These are phyloP conservation scores for Sebastes steindachneri DNA, from an alignment of 2,797 vertebrate species.

Conservation along the genomic window DNA sequence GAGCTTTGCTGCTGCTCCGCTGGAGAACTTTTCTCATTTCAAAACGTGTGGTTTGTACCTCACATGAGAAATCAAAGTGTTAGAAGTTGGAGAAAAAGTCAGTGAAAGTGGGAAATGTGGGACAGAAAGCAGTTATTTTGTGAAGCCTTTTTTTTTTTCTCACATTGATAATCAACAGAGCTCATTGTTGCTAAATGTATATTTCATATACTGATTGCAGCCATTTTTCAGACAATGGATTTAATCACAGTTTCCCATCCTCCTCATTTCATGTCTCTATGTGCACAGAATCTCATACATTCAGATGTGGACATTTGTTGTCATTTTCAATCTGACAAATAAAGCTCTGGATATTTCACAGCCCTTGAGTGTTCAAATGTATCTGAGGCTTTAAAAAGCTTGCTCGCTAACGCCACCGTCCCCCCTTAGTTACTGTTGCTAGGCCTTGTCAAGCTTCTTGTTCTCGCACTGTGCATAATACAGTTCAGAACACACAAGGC, in stretches of 20 bases:
- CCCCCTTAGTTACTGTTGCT: not conserved
- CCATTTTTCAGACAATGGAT: slow-evolving; percentile 53
- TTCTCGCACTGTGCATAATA: not conserved
- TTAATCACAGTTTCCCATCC: slow-evolving; percentile 50
- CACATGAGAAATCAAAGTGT: slow-evolving; percentile 52
- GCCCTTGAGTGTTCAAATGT: not conserved
- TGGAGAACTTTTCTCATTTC: slow-evolving; percentile 47
- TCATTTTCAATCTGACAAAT: not conserved
- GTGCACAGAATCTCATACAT: slow-evolving; percentile 4
- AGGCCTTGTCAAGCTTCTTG: not conserved
- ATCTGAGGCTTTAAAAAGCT: not conserved
- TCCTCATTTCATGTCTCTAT: not conserved
- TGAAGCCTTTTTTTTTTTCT: slow-evolving; percentile 1
- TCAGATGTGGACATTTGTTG: not conserved
- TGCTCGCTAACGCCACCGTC: not conserved
- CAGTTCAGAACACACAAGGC: not conserved
- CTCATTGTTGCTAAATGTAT: slow-evolving; percentile 32
- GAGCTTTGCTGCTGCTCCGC: slow-evolving; percentile 24
- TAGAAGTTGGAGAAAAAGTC: slow-evolving; percentile 25
- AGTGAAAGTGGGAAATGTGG: not conserved
- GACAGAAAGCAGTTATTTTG: slow-evolving; percentile 1
- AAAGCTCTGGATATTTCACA: not conserved
- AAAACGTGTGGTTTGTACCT: slow-evolving; percentile 9
- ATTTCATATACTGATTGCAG: slow-evolving; percentile 56
- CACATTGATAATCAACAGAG: slow-evolving; percentile 31